These are phyloP conservation scores for Drosophila ohnishii DNA, from an alignment of 1,140 invertebrate genomes.

Conservation along the genomic window DNA sequence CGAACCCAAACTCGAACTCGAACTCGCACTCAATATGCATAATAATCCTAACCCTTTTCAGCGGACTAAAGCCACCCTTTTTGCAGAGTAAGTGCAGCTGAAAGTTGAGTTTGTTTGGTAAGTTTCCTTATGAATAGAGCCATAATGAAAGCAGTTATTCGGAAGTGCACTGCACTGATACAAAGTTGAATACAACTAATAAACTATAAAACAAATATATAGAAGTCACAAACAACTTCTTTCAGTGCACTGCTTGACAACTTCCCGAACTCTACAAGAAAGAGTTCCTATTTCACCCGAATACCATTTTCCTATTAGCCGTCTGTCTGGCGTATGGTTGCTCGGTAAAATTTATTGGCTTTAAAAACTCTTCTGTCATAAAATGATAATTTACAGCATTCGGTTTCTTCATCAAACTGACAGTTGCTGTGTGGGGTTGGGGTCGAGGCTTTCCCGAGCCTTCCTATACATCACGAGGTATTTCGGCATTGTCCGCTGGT, in stretches of 20 bases:
- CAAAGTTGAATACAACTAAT: too few relatives aligned
- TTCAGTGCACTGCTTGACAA: conserved; percentile 7
- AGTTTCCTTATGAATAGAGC: conserved; percentile 60
- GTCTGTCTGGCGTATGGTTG: conserved; percentile 24
- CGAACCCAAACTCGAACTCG: conserved; percentile 3
- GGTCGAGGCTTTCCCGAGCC: conserved; percentile 20
- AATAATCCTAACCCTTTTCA: conserved; percentile 69
- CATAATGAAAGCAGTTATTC: conserved; percentile 54
- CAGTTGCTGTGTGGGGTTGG: conserved; percentile 49
- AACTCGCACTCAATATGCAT: conserved; percentile 48
- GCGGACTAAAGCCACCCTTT: conserved; percentile 25
- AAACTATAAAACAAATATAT: too few relatives aligned
- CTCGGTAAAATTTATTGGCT: conserved; percentile 67
- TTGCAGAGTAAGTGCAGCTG: conserved; percentile 41
- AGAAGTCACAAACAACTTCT: neutral
- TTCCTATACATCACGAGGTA: conserved; percentile 26
- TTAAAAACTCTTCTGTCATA: conserved; percentile 78
- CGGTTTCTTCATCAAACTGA: conserved; percentile 65
- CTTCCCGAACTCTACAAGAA: neutral
- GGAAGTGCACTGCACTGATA: conserved; percentile 38
- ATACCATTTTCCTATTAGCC: conserved; percentile 22
- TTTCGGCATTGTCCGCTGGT: conserved; percentile 40
- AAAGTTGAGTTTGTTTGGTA: conserved; percentile 57
- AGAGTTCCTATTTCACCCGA: conserved; percentile 19
- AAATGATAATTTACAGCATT: conserved; percentile 80